These are phyloP conservation scores for Gobionotothen gibberifrons DNA, from an alignment of 2,797 vertebrate species.

Conservation along the genomic window DNA sequence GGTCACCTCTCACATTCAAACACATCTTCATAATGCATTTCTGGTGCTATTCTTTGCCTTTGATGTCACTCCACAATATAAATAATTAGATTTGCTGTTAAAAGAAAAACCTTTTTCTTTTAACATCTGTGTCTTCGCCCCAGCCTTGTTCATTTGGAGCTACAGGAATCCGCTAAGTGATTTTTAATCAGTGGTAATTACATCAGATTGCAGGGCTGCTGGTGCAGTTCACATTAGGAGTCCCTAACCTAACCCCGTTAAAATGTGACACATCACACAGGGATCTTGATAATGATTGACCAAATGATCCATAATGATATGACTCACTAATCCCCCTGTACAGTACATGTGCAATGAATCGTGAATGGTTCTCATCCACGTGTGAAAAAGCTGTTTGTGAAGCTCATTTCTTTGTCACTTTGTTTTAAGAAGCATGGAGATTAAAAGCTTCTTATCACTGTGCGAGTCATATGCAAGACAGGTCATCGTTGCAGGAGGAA, in stretches of 20 bases:
- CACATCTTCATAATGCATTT: slow-evolving; percentile 3
- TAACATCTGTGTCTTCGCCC: slow-evolving; percentile 12
- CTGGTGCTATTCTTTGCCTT: background rate
- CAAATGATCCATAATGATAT: slow-evolving; percentile 28
- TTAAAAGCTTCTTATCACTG: slow-evolving; percentile 13
- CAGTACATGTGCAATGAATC: slow-evolving; percentile 17
- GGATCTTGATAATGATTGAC: slow-evolving; percentile 31
- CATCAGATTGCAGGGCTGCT: slow-evolving; percentile 29
- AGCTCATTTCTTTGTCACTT: slow-evolving; percentile 12
- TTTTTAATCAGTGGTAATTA: slow-evolving; percentile 53
- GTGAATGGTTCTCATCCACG: slow-evolving; percentile 26
- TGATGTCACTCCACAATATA: background rate
- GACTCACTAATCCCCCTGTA: slow-evolving; percentile 24
- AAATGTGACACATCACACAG: slow-evolving; percentile 8
- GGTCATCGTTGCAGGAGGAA: slow-evolving; percentile 77
- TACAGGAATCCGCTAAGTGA: slow-evolving; percentile 39
- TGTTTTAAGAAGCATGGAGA: background rate
- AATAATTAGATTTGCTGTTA: slow-evolving; percentile 11
- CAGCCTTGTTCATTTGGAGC: slow-evolving; percentile 31
- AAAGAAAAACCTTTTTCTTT: background rate
- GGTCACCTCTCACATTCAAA: slow-evolving; percentile 13
- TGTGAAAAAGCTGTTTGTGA: slow-evolving; percentile 38
- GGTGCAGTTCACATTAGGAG: slow-evolving; percentile 31
- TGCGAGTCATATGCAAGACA: slow-evolving; percentile 74
- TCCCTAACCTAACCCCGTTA: slow-evolving; percentile 23